Conservation (phyloP, 1,140 invertebrate genomes). For the Lethrus apterus region DNA sequence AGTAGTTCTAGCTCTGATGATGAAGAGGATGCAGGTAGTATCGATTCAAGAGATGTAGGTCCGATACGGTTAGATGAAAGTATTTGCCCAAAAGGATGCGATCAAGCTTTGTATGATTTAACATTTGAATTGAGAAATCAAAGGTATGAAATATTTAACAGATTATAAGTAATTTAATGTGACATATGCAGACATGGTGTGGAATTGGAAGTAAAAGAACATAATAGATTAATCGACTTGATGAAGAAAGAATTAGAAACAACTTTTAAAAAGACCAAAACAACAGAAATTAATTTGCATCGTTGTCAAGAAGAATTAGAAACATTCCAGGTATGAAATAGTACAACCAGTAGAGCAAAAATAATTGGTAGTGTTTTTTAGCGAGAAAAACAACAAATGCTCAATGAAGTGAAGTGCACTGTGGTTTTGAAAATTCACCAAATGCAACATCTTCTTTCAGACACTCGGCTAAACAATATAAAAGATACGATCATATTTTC, state of each 20-base stretch:
- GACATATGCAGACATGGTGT: conserved; percentile 41
- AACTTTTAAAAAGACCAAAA: conserved; percentile 33
- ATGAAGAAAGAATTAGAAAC: conserved; percentile 41
- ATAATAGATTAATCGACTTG: conserved; percentile 40
- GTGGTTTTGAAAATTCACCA: conserved; percentile 59
- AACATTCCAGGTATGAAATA: conserved; percentile 37
- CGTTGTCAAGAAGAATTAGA: conserved; percentile 36
- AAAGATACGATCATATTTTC: conserved; percentile 57
- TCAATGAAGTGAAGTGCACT: conserved; percentile 60
- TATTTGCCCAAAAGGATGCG: conserved; percentile 67
- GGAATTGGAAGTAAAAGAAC: conserved; percentile 43
- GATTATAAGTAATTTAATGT: conserved; percentile 15
- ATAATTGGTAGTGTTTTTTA: conserved; percentile 32
- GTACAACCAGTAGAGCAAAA: conserved; percentile 20
- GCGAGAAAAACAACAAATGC: conserved; percentile 58
- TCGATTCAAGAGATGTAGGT: conserved; percentile 54
- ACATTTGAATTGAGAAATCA: conserved; percentile 54
- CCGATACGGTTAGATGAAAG: conserved; percentile 62
- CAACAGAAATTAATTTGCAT: conserved; percentile 32
- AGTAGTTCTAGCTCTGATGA: conserved; percentile 48
- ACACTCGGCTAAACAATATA: conserved; percentile 46
- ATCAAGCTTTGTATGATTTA: conserved; percentile 56
- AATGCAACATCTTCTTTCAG: conserved; percentile 51
- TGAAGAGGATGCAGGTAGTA: conserved; percentile 50
- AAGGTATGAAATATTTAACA: conserved; percentile 36